These are phyloP conservation scores for Chiloscyllium punctatum DNA, from an alignment of 2,797 vertebrate genomes.

Conservation along the genomic window DNA sequence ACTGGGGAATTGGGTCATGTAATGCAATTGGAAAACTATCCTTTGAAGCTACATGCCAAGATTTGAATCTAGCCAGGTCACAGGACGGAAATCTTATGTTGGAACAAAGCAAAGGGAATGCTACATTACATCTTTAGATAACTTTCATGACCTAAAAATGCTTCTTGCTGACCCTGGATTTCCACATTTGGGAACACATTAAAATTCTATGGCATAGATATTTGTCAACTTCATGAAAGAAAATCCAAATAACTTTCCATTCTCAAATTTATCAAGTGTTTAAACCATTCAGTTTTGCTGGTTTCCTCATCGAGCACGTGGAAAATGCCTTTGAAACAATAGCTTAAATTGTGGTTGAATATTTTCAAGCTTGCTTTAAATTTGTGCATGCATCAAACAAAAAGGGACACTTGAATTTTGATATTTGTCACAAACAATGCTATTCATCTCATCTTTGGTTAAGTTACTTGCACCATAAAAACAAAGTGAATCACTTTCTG, in stretches of 20 bases:
- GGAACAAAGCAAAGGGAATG: background rate
- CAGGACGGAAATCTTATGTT: background rate
- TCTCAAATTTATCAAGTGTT: background rate
- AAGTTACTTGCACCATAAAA: background rate
- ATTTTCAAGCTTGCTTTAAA: background rate
- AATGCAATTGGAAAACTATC: background rate
- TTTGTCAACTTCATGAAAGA: background rate
- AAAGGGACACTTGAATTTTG: background rate
- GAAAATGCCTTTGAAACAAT: background rate
- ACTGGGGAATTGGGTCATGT: background rate
- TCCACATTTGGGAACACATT: background rate
- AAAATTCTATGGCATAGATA: background rate
- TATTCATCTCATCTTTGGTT: too few relatives aligned
- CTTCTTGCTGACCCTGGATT: background rate
- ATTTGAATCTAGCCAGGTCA: background rate
- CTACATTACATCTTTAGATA: background rate
- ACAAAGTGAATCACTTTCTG: background rate
- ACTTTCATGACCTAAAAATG: background rate
- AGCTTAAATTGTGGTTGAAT: background rate
- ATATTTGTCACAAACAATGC: background rate
- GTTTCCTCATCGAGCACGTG: background rate
- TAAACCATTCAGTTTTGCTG: background rate
- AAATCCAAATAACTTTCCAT: background rate
- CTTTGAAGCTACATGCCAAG: background rate
- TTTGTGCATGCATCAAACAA: background rate